These are phyloP conservation scores for Ailurus styani DNA, from an alignment of 2,113 vertebrate genomes.

Conservation along the genomic window DNA sequence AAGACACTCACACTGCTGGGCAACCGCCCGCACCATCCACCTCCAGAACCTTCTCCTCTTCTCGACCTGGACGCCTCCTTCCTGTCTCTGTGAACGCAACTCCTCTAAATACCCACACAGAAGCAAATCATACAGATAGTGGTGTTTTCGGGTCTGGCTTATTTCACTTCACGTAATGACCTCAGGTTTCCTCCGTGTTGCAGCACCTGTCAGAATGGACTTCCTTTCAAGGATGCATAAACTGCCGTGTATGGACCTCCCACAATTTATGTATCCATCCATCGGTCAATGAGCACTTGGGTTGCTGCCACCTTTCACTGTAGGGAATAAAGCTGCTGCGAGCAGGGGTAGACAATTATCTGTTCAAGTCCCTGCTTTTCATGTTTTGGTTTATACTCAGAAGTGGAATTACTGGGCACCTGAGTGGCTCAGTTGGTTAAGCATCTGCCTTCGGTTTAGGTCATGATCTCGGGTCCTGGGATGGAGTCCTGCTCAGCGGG, in stretches of 20 bases:
- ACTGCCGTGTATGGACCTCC: rapidly evolving
- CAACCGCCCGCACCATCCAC: not conserved
- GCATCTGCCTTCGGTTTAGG: too few species aligned
- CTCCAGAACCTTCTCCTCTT: not conserved
- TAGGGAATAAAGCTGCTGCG: not conserved
- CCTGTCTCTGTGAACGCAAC: not conserved
- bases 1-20: rapidly evolving
- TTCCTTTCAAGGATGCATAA: not conserved
- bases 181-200: not conserved
- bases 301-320: not conserved
- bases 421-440: too few species aligned
- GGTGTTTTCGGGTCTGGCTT: not conserved
- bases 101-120: not conserved
- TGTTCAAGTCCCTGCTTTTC: not conserved
- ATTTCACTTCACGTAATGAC: not conserved
- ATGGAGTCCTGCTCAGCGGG: too few species aligned
- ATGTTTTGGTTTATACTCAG: not conserved
- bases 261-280: too few species aligned
- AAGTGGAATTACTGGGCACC: not conserved
- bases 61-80: not conserved
- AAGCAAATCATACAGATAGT: not conserved
- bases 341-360: too few species aligned
- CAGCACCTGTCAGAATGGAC: too few species aligned
- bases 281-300: too few species aligned
- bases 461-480: too few species aligned